Percentiles rank a stretch among this genome's conserved stretches.
Conservation (phyloP, 2,797 vertebrate species). For the Apogon hyalosoma region DNA sequence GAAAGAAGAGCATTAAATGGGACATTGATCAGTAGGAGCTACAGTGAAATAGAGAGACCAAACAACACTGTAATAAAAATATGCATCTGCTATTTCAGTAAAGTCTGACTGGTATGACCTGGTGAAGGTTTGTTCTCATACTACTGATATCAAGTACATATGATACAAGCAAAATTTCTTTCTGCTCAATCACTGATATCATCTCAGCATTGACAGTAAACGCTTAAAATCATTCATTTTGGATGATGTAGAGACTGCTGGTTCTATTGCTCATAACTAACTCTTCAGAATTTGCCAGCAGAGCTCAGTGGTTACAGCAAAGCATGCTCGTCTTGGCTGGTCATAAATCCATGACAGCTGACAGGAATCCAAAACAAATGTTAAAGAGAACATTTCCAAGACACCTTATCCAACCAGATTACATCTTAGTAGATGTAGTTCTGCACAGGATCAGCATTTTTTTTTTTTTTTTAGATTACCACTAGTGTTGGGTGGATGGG, state of each 20-base stretch:
- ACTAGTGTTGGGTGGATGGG: neutral
- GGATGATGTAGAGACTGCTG: slow-evolving; percentile 9
- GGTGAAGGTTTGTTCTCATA: neutral
- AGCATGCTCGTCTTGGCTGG: slow-evolving; percentile 30
- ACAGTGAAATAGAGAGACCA: neutral
- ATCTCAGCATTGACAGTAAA: slow-evolving; percentile 20
- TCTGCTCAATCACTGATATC: slow-evolving; percentile 15
- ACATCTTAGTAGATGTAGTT: slow-evolving; percentile 23
- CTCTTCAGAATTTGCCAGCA: slow-evolving; percentile 29
- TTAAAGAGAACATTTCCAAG: slow-evolving; percentile 32
- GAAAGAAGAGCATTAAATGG: slow-evolving; percentile 17
- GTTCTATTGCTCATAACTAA: slow-evolving; percentile 32
- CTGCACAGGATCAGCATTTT: slow-evolving; percentile 4
- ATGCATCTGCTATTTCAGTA: neutral
- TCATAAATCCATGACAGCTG: slow-evolving; percentile 40
- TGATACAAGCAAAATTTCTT: slow-evolving; percentile 4
- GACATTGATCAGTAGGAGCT: slow-evolving; percentile 7
- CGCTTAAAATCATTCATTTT: slow-evolving; percentile 4
- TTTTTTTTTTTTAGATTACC: slow-evolving; percentile 13
- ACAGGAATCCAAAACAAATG: slow-evolving; percentile 38
- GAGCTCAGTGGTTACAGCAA: slow-evolving; percentile 32
- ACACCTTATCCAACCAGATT: slow-evolving; percentile 7
- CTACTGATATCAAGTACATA: neutral
- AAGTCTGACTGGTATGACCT: neutral
- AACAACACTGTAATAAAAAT: slow-evolving; percentile 5